Base-by-base conservation (phyloP, 2,797 vertebrate genomes). In the Lagodon rhomboides region DNA sequence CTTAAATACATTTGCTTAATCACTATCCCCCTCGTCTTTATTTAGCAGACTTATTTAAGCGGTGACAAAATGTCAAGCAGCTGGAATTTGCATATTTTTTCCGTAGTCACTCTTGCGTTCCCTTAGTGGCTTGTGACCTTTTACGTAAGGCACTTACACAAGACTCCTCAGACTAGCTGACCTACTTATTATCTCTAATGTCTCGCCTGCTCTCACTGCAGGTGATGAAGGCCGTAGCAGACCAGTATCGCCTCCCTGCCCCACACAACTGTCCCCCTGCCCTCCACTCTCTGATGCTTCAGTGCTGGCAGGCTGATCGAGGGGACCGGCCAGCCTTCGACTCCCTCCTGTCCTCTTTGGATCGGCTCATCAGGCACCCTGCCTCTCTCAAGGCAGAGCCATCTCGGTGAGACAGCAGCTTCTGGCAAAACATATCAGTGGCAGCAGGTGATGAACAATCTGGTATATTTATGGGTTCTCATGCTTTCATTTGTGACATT, bases 181-280 rank as follows among this genome's bases (percentile, higher is more conserved):
- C 54, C 78, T 27, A 55, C 77, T 75, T 47, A 30, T 66, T 46
- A 46, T 16, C 15, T 77, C 62, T 76, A 38, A 53, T 46, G 12
- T 56, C 58, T 56, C 23, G 43, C 41, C 76, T 3, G 15, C 62
- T 49, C 15, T 75, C 59, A 65, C 25, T 61, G 53, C 89, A 99
- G 98, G 98, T 99, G 73, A 98, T 99, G 97, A 98, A 99, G 83
- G 97, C 97, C 5, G 96, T 99, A 15, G 96, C 97, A 20, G 97
- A 99, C 0, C 98, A 98, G 66, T 99, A 97, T 85, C 96, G 97
- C 3, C 96, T 99, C 3, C 98, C 98, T 0, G 97, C 97, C 0
- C 98, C 98, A 0, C 94, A 96, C 47, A 96, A 95, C 89, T 99
- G 98, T 89, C 98, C 98, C 0, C 95, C 97, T 1, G 96, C 96